Percentiles rank a stretch among this genome's conserved stretches.
These are phyloP conservation scores for Oasisia sp. DNA, from an alignment of 2,888 invertebrate species.

Conservation along the genomic window DNA sequence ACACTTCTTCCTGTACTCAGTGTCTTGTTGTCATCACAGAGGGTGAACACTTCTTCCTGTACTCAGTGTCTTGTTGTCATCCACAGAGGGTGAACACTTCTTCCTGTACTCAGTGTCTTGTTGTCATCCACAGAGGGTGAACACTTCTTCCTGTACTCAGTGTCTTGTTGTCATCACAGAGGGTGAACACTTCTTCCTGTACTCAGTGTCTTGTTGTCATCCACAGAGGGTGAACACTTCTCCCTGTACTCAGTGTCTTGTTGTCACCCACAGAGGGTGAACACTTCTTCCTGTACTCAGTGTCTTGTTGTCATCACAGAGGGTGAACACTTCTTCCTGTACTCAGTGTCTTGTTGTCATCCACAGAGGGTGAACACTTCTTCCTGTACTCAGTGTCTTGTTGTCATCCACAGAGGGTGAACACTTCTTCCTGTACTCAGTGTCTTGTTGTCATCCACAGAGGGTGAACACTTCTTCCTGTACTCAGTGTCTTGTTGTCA, in stretches of 20 bases:
- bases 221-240: constrained; percentile 80
- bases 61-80: constrained; percentile 64
- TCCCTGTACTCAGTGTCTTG: constrained; percentile 74
- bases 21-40: constrained; percentile 63
- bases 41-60: constrained; percentile 85
- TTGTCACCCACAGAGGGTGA: constrained; percentile 73
- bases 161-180: constrained; percentile 63
- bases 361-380: constrained; percentile 80
- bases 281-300: constrained; percentile 81
- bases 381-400: constrained; percentile 74
- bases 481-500: constrained; percentile 67
- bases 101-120: constrained; percentile 74
- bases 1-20: constrained; percentile 81
- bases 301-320: constrained; percentile 63
- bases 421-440: constrained; percentile 81
- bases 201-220: constrained; percentile 64
- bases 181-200: constrained; percentile 85
- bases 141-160: constrained; percentile 81
- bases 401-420: constrained; percentile 73
- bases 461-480: constrained; percentile 84
- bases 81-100: constrained; percentile 80
- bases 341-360: constrained; percentile 64
- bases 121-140: constrained; percentile 73
- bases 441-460: constrained; percentile 55
- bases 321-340: constrained; percentile 85